phyloP scores from a whole-genome alignment of 2,888 invertebrate species.

The Leucozona laternaria region DNA sequence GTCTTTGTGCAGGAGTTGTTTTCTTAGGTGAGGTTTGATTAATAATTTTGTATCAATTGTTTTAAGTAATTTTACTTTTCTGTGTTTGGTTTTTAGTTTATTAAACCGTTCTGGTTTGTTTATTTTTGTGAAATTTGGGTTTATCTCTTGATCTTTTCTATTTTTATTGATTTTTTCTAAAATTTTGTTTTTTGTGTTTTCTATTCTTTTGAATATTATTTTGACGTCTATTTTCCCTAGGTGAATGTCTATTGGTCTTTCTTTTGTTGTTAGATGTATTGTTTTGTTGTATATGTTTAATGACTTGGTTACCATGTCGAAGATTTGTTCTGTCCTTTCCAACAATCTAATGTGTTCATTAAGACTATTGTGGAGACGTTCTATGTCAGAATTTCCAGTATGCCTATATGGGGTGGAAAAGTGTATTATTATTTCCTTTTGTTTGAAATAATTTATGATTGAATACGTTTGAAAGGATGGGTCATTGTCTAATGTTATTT shows the following conservation, averaged over 20 bases:
- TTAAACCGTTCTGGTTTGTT: slow-evolving; percentile 1
- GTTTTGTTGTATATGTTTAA: slow-evolving; percentile 29
- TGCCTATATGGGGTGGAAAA: slow-evolving; percentile 53
- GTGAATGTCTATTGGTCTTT: slow-evolving; percentile 1
- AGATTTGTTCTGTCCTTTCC: neutral
- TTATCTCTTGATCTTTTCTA: neutral
- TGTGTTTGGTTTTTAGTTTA: slow-evolving; percentile 1
- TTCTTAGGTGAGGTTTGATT: too few relatives aligned
- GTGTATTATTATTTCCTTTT: slow-evolving; percentile 44
- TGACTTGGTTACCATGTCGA: slow-evolving; percentile 6
- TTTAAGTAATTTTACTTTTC: neutral
- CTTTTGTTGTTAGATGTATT: slow-evolving; percentile 3
- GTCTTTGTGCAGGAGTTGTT: neutral
- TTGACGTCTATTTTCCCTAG: neutral
- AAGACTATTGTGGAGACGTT: slow-evolving; percentile 29
- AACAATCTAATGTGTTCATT: slow-evolving; percentile 15
- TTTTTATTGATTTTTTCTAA: neutral
- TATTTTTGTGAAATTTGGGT: neutral
- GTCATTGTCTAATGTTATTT: slow-evolving; percentile 53
- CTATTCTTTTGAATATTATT: slow-evolving; percentile 9
- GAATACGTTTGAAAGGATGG: slow-evolving; percentile 29
- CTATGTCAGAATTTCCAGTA: slow-evolving; percentile 58
- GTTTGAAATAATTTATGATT: slow-evolving; percentile 34
- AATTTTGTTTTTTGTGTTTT: neutral
- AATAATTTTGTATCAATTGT: too few relatives aligned